Evolutionary conservation across 1,140 invertebrate species (phyloP), one percentile per base, ranked within the genome.

Genomic region (Polypedilum pembai): DNA sequence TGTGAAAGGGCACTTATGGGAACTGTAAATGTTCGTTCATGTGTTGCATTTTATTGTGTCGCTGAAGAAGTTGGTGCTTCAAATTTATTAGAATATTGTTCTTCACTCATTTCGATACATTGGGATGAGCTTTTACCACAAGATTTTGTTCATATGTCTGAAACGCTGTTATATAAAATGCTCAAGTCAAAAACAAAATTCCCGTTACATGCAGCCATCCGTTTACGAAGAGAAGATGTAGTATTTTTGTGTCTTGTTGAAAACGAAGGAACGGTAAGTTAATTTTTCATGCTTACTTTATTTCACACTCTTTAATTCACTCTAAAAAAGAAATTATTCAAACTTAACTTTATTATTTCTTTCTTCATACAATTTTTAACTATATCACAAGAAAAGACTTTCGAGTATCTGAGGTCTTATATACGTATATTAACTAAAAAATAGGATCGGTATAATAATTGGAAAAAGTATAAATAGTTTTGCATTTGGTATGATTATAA

Each of bases 201-300:
- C 81, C 93, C 94, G 5, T 83, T 98, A 7, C 95, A 98, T 83
- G 90, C 92, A 18, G 94, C 95, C 41, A 92, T 98, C 7, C 83
- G 92, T 75, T 85, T 96, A 2, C 84, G 91, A 79, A 83, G 96
- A 20, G 95, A 98, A 80, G 96, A 98, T 82, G 95, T 98, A 7
- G 92, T 98, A 0, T 96, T 96, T 82, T 85, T 98, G 12, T 98
- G 92, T 80, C 86, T 98, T 40, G 91, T 96, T 66, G 95, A 98
- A 82, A 92, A 93, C 83, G 91, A 92, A 79, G 85, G 89, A 21
- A 89, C 92, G 87, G 94, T 97, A 83, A 88, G 89, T 87, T 17
- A 56, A 75, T 73, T 76, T 76, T 17, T 75, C 12, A 56, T 4
- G 15, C 45, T 56, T 56, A 56, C 1, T 56, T 56, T 56, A 4